Evolutionary conservation across 2,888 invertebrate genomes (phyloP), one percentile per base, ranked within the genome.

Genomic region (Callosobruchus maculatus): DNA sequence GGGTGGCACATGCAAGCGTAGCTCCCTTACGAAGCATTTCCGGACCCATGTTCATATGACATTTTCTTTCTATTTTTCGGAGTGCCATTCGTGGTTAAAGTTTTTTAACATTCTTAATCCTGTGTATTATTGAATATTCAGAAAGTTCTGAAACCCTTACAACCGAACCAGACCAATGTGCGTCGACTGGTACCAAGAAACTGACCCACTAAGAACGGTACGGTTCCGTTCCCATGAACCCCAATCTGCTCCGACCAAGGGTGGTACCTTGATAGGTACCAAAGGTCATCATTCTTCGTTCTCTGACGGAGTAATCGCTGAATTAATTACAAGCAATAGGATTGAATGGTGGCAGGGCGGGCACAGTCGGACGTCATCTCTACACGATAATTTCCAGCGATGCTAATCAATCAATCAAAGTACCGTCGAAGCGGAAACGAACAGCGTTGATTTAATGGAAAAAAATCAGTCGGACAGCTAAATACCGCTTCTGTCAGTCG

Each of bases 231-330:
- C 49, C 49, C 49, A 49, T 49, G 13, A 49, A 18, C 49, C 49
- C 13, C 49, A 26, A 26, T 26, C 26, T 26, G 2, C 26, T 26
- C 26, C 13, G 13, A 13, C 49, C 49, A 3, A 49, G 49, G 49
- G 49, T 49, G 49, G 49, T 49, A 49, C 49, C 49, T 18, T 18
- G 1, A 1, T 3, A 13, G 18, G 49, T 49, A 30, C 73, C 73
- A 49, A 70, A 74, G 71, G 70, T 72, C 73, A 30, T 77, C 73
- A 75, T 74, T 77, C 75, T 74, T 71, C 70, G 74, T 49, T 49
- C 49, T 74, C 75, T 77, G 77, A 77, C 73, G 75, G 77, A 74
- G 75, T 75, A 77, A 77, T 77, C 77, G 74, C 73, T 72, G 73
- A 71, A 77, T 77, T 77, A 77, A 77, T 77, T 77, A 77, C 75